Evolutionary conservation across 2,888 invertebrate genomes (phyloP).

Genomic region (Gari tellinella): DNA sequence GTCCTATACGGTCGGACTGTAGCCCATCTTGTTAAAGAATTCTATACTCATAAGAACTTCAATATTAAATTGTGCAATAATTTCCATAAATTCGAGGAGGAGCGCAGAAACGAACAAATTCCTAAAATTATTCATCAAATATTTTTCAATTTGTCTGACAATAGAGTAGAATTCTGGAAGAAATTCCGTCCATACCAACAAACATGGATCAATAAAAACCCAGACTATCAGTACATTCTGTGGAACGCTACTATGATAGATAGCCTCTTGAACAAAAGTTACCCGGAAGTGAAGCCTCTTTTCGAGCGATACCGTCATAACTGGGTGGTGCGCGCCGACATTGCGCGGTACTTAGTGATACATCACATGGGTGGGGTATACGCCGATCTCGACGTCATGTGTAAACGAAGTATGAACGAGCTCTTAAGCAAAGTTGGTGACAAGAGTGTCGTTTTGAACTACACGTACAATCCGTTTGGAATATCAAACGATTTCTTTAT

Average conservation of each 20-base stretch:
- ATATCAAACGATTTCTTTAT: conserved; percentile 48
- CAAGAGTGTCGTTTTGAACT: conserved; percentile 41
- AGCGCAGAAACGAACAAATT: conserved; percentile 12
- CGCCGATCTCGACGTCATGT: conserved; percentile 41
- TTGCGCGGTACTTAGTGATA: conserved; percentile 41
- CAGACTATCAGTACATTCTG: conserved; percentile 37
- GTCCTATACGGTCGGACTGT: conserved; percentile 10
- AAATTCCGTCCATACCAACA: conserved; percentile 33
- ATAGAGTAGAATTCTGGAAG: conserved; percentile 32
- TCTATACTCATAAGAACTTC: conserved; percentile 19
- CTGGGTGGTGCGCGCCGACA: conserved; percentile 46
- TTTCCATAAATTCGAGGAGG: conserved; percentile 10
- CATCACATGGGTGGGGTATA: conserved; percentile 47
- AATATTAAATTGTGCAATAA: conserved; percentile 22
- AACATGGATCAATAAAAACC: conserved; percentile 37
- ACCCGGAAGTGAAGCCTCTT: conserved; percentile 26
- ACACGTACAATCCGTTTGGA: conserved; percentile 42
- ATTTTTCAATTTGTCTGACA: conserved; percentile 39
- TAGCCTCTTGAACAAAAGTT: conserved; percentile 34
- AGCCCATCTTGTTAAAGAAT: conserved; percentile 18
- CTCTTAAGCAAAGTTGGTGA: conserved; percentile 35
- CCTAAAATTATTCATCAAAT: conserved; percentile 48
- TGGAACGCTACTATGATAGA: conserved; percentile 48
- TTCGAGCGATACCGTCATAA: conserved; percentile 30
- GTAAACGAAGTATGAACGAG: conserved; percentile 34